phyloP scores from a whole-genome alignment of 2,113 vertebrate genomes.

The Nyctereutes procyonoides region DNA sequence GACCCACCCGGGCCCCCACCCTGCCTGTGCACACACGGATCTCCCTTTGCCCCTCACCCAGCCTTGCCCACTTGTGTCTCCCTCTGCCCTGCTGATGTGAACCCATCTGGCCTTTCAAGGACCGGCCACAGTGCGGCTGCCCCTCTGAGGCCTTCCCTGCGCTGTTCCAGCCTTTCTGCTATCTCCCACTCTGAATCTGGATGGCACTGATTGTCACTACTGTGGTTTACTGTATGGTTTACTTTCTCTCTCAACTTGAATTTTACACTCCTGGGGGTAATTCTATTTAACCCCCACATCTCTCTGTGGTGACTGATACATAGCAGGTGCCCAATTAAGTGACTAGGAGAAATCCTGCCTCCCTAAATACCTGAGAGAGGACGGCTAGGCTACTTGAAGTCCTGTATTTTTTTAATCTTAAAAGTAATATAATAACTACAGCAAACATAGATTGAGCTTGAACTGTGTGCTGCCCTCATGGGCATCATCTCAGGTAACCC shows the following conservation, averaged over 20 bases:
- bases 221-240: neutral
- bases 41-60: neutral
- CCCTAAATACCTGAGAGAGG: neutral
- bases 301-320: neutral
- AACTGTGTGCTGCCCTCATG: neutral
- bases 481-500: neutral
- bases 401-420: constrained; percentile 8
- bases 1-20: neutral
- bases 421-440: neutral
- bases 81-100: neutral
- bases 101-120: neutral
- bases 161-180: neutral
- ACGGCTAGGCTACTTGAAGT: neutral
- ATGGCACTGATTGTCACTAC: neutral
- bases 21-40: neutral
- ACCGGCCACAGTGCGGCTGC: neutral
- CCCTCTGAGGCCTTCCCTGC: neutral
- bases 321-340: neutral
- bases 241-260: neutral
- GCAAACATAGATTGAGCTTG: neutral
- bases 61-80: neutral
- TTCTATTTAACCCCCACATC: neutral
- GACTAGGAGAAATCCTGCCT: constrained; percentile 13
- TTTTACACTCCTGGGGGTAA: neutral
- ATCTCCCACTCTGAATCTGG: neutral